Base-by-base conservation (phyloP, 2,888 invertebrate species). In the Aleiodes leptofemur region DNA sequence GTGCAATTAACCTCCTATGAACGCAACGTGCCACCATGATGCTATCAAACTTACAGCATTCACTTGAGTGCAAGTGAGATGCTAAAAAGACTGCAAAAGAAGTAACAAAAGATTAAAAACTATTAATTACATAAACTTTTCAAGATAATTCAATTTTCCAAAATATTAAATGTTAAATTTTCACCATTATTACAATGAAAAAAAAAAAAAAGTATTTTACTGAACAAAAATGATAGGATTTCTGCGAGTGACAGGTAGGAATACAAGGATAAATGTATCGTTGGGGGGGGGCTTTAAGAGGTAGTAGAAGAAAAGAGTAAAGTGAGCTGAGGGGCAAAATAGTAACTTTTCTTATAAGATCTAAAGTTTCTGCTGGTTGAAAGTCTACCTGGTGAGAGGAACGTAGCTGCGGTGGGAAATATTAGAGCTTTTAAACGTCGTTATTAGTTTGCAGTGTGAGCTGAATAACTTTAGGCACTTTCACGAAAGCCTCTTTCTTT, bases 261-360 rank as follows among this genome's bases (percentile, higher is more conserved):
- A 72, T 57, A 70, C 56, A 69, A 64, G 66, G 53, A 51, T 64
- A 64, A 57, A 59, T 16, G 68, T 23, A 61, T 38, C 7, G 9
- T 9, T 53, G 72, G 23, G 23, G 72, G 72, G 23, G 23, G 72
- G 56, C 66, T 71, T 34, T 59, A 55, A 70, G 76, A 74, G 76
- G 64, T 73, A 78, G 79, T 66, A 71, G 74, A 76, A 84, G 34
- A 34, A 34, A 82, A 83, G 83, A 84, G 82, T 75, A 31, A 51
- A 68, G 48, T 16, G 80, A 80, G 81, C 78, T 68, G 81, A 79
- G 81, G 72, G 72, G 79, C 80, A 81, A 80, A 82, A 81, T 82
- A 82, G 83, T 86, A 87, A 87, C 87, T 88, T 88, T 87, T 87
- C 86, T 87, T 87, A 87, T 86, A 84, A 87, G 86, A 86, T 84